Evolutionary conservation across 2,113 vertebrate species (phyloP).

Genomic region (Ophthalmolycus amberensis): DNA sequence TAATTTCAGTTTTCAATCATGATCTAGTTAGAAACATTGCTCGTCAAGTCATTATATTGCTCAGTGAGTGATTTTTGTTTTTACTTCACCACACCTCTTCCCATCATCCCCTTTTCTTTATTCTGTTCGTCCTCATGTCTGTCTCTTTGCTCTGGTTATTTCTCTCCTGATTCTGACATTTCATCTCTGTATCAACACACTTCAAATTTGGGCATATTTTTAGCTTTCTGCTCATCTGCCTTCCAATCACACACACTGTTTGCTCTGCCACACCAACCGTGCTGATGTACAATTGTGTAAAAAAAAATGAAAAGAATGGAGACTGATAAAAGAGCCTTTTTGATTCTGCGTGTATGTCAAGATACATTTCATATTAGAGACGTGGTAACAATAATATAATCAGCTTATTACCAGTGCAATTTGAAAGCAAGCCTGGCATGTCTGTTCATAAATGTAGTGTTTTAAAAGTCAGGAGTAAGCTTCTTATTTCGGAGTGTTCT

Average conservation of each 20-base stretch:
- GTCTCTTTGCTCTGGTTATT: neutral
- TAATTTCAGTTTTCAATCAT: neutral
- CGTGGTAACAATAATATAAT: neutral
- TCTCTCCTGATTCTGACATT: neutral
- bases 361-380: neutral
- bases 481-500: conserved; percentile 22
- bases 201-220: neutral
- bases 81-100: neutral
- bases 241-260: conserved; percentile 12
- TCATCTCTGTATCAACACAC: conserved; percentile 9
- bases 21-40: neutral
- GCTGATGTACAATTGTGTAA: neutral
- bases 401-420: conserved; percentile 1
- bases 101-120: neutral
- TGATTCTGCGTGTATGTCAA: neutral
- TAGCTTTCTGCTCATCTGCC: neutral
- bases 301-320: neutral
- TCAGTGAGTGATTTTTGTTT: neutral
- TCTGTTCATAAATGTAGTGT: neutral
- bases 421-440: neutral
- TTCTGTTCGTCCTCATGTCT: neutral
- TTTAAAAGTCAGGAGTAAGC: conserved; percentile 21
- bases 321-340: neutral
- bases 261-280: neutral
- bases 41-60: neutral